Conservation (phyloP, 1,140 invertebrate species). For the Ostrea edulis region DNA sequence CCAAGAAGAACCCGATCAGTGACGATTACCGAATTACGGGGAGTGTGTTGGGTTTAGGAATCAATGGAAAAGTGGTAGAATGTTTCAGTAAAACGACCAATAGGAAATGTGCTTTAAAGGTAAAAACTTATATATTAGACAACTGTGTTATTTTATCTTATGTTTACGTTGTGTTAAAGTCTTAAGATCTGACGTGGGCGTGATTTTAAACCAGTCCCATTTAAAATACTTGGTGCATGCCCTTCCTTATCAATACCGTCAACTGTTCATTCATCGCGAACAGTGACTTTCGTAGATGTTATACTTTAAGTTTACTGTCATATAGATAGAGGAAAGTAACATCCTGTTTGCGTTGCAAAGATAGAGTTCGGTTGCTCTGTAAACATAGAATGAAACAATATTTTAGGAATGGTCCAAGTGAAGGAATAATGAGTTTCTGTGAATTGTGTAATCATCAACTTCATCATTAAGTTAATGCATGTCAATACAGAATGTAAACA, state of each 20-base stretch:
- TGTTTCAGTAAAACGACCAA: slow-evolving; percentile 84
- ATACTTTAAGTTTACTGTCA: no score
- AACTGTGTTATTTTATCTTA: neutral
- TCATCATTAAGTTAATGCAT: neutral
- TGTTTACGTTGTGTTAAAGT: neutral
- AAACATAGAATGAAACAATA: no score
- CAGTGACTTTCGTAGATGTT: neutral
- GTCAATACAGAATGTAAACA: slow-evolving; percentile 5
- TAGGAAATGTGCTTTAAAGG: slow-evolving; percentile 93
- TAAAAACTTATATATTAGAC: slow-evolving; percentile 71
- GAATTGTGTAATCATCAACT: no score
- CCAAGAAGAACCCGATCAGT: slow-evolving; percentile 86
- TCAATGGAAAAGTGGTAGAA: slow-evolving; percentile 93
- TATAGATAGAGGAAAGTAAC: no score
- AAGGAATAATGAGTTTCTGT: no score
- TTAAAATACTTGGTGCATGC: neutral
- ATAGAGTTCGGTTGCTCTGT: no score
- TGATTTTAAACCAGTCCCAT: neutral
- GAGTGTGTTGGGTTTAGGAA: slow-evolving; percentile 96
- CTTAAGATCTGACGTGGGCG: neutral
- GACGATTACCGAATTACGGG: slow-evolving; percentile 97
- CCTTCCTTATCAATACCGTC: neutral
- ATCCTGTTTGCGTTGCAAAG: no score
- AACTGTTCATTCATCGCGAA: neutral
- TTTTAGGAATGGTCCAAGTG: no score